Evolutionary conservation across 2,888 invertebrate genomes (phyloP).

Genomic region (Pandemis corylana): DNA sequence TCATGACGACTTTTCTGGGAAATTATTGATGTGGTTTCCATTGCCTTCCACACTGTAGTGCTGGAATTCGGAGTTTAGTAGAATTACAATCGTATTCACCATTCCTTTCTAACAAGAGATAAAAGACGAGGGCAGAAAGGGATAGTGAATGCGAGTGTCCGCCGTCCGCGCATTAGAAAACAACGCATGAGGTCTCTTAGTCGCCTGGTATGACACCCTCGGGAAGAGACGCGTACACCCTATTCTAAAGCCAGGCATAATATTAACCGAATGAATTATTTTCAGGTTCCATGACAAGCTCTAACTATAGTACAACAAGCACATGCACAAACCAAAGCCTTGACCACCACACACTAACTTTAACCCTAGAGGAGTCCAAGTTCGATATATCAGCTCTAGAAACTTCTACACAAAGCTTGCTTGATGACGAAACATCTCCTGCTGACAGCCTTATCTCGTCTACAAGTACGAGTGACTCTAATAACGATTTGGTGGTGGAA

Average conservation of each 20-base stretch:
- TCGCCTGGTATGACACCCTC: no score
- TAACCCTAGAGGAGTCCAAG: conserved; percentile 89
- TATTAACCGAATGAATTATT: not conserved
- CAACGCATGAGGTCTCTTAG: no score
- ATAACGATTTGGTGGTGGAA: conserved; percentile 80
- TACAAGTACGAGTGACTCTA: conserved; percentile 86
- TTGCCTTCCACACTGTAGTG: no score
- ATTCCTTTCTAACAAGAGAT: no score
- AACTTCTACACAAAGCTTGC: conserved; percentile 87
- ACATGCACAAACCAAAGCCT: conserved; percentile 80
- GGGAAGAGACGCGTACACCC: no score
- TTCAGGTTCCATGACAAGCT: conserved; percentile 81
- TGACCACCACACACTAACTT: conserved; percentile 82
- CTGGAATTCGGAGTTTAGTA: no score
- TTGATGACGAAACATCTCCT: conserved; percentile 94
- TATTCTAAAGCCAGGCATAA: not conserved
- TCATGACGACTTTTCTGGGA: no score
- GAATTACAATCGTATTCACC: no score
- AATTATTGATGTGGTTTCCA: no score
- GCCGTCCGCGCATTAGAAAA: no score
- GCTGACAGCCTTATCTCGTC: conserved; percentile 90
- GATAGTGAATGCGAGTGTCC: no score
- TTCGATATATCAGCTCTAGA: conserved; percentile 90
- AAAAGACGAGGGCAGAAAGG: no score
- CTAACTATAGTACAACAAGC: conserved; percentile 81